These are phyloP conservation scores for Saccostrea echinata DNA, from an alignment of 1,140 invertebrate genomes.

Conservation along the genomic window DNA sequence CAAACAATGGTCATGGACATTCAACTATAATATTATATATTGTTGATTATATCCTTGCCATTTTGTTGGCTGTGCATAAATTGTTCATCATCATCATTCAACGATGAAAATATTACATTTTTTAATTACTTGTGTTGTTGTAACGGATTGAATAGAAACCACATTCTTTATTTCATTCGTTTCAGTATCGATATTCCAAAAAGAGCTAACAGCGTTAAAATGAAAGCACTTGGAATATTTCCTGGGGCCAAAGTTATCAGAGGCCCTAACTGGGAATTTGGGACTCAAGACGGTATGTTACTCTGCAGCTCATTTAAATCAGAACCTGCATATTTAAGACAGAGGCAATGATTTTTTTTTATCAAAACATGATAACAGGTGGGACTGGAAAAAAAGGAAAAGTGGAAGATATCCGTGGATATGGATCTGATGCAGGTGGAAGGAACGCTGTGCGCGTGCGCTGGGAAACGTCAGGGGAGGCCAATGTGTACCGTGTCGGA, in stretches of 20 bases:
- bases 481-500: constrained; percentile 83
- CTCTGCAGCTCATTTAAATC: too few relatives aligned
- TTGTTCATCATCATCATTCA: too few relatives aligned
- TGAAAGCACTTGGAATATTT: constrained; percentile 88
- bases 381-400: constrained; percentile 86
- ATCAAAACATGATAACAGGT: too few relatives aligned
- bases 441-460: constrained; percentile 91
- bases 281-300: constrained; percentile 75
- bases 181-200: constrained; percentile 60
- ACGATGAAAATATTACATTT: too few relatives aligned
- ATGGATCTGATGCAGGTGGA: constrained; percentile 93
- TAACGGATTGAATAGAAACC: too few relatives aligned
- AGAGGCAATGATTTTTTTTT: too few relatives aligned
- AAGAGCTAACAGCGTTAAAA: constrained; percentile 56
- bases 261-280: constrained; percentile 76
- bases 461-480: constrained; percentile 84
- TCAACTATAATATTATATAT: too few relatives aligned
- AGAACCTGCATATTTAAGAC: too few relatives aligned
- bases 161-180: not conserved
- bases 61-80: too few relatives aligned
- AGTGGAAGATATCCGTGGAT: constrained; percentile 90
- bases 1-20: too few relatives aligned
- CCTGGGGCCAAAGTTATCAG: constrained; percentile 88
- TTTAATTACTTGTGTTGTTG: too few relatives aligned
- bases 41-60: too few relatives aligned